Percentiles rank a stretch among this genome's conserved stretches.
Evolutionary conservation across 2,797 vertebrate genomes (phyloP).

Genomic region (Harpagifer antarcticus): DNA sequence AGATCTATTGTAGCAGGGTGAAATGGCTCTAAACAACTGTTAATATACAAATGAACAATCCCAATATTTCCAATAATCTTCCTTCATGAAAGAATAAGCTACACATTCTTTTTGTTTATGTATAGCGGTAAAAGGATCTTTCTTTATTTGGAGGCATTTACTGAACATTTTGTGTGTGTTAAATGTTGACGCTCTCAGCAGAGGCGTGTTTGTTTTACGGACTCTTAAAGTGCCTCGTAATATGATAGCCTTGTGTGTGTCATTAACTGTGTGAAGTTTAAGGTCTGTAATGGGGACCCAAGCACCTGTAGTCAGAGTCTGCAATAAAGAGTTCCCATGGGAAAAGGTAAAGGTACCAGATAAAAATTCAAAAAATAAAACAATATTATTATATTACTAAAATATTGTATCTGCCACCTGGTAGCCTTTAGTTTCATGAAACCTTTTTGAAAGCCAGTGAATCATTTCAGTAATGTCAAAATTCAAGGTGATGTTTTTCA

Average conservation of each 20-base stretch:
- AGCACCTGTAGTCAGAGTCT: slow-evolving; percentile 54
- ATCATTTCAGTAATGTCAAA: not conserved
- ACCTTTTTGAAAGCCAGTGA: not conserved
- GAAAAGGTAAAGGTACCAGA: slow-evolving; percentile 41
- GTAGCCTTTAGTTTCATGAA: not conserved
- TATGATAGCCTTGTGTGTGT: slow-evolving; percentile 57
- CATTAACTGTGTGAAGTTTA: slow-evolving; percentile 64
- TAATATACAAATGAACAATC: not conserved
- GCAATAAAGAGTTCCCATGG: slow-evolving; percentile 66
- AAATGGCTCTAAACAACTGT: not conserved
- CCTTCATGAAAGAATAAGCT: not conserved
- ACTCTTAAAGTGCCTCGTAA: slow-evolving; percentile 38
- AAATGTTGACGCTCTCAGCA: not conserved
- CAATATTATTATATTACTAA: no score
- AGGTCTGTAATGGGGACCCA: slow-evolving; percentile 51
- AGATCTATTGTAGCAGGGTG: not conserved
- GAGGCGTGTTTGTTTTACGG: slow-evolving; percentile 50
- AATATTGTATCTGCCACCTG: not conserved
- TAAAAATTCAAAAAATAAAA: not conserved
- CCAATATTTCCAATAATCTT: not conserved
- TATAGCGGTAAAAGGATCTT: not conserved
- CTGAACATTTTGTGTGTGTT: not conserved
- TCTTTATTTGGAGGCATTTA: not conserved
- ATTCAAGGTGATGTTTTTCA: no score
- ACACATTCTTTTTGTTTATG: not conserved